Base-by-base conservation (phyloP, 2,113 vertebrate species). In the Scomber colias region DNA sequence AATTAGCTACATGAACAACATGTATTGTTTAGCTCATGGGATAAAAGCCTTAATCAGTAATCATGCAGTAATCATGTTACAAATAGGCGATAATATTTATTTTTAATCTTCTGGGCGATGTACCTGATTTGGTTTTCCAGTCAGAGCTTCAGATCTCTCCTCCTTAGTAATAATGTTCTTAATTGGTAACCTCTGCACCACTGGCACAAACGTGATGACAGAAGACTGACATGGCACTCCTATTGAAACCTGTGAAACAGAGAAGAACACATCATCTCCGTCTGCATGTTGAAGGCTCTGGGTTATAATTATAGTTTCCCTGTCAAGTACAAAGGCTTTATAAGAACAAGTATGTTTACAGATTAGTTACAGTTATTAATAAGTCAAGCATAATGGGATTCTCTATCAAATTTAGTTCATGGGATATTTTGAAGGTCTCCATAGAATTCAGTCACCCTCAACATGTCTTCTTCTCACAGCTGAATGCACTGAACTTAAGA, bases 181-280 rank as follows among this genome's bases (percentile, higher is more conserved):
- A 77, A 84, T 91, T 66, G 97, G 97, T 84, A 98, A 93, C 86
- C 46, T 94, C 93, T 95, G 91, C 80, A 96, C 69, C 61, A 92
- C 90, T 15, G 97, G 97, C 61, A 98, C 69, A 57, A 98, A 97
- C 4, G 95, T 96, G 93, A 98, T 97, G 57, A 82, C 81, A 86
- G 94, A 17, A 68, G 95, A 89, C 85, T 94, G 94, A 14, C 91
- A 81, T 88, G 90, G 67, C 30, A 65, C 83, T 56, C 85, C 86
- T 59, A 71, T 6, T n/a, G 81, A 80, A 73, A 89, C 87, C 95
- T 96, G 79, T 49, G 68, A 71, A 56, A 70, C 11, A 88, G 19
- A 61, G 9, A 56, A 1, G n/a, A n/a, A 31, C 3, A 60, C 54
- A 46, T 53, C 21, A 21, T 21, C 21, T 21, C 21, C 4, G 0